Conservation (phyloP, 2,888 invertebrate genomes). For the Nudaria mundana region DNA sequence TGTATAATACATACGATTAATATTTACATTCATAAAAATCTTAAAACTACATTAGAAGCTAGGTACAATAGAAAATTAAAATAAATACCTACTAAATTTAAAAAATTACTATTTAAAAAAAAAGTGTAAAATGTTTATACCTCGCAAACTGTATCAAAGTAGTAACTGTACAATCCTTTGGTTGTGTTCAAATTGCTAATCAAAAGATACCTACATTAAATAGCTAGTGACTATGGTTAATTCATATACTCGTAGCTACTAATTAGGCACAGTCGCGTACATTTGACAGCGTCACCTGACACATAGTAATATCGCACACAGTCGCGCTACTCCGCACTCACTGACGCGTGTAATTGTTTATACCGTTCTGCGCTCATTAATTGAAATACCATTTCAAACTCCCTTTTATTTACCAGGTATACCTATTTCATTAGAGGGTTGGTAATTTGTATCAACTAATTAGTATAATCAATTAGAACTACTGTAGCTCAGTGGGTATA, state of each 20-base stretch:
- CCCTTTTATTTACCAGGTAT: conserved; percentile 19
- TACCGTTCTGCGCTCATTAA: conserved; percentile 28
- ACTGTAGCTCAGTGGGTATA: not conserved
- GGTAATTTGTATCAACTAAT: conserved; percentile 16
- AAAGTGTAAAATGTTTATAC: too few species aligned
- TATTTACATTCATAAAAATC: too few species aligned
- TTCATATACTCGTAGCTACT: conserved; percentile 26
- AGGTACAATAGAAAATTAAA: too few species aligned
- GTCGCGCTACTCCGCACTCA: conserved; percentile 1
- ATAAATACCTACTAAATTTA: too few species aligned
- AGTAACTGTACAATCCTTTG: too few species aligned
- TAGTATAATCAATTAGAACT: conserved; percentile 6
- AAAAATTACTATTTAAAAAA: too few species aligned
- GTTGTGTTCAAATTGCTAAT: conserved; percentile 28
- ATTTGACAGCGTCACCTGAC: conserved; percentile 23
- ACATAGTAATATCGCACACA: conserved; percentile 15
- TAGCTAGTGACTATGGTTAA: conserved; percentile 30
- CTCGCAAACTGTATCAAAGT: too few species aligned
- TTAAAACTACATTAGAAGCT: too few species aligned
- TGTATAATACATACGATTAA: too few species aligned
- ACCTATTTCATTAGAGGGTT: conserved; percentile 10
- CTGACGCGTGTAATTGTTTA: conserved; percentile 30
- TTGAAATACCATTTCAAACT: conserved; percentile 29
- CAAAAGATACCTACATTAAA: conserved; percentile 33
- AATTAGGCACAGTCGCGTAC: conserved; percentile 30